phyloP scores from a whole-genome alignment of 2,888 invertebrate species.

The Allacma fusca region DNA sequence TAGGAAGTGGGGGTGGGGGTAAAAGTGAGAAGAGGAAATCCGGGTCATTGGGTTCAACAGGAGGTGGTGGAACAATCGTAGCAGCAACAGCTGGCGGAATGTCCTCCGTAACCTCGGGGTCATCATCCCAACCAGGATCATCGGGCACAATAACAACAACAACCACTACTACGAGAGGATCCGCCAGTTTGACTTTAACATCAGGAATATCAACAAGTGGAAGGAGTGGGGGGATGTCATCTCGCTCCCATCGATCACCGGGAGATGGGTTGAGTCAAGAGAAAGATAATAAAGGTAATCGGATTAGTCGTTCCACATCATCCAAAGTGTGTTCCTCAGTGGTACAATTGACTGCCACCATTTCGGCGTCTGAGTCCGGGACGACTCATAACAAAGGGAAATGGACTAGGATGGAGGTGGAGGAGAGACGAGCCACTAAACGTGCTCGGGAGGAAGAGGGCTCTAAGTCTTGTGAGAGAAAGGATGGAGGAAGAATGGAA shows the following conservation, averaged over 20 bases:
- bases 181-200: no score
- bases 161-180: no score
- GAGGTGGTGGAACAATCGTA: no score
- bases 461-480: not conserved
- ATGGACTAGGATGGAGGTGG: not conserved
- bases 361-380: not conserved
- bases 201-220: conserved; percentile 16
- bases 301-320: conserved; percentile 23
- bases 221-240: not conserved
- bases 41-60: no score
- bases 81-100: no score
- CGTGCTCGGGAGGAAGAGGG: not conserved
- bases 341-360: not conserved
- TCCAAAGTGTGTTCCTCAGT: conserved; percentile 6
- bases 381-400: not conserved
- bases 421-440: not conserved
- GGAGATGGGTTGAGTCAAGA: conserved; percentile 18
- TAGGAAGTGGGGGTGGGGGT: not conserved
- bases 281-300: conserved; percentile 22
- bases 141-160: no score
- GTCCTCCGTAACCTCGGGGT: no score
- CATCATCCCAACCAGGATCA: no score
- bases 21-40: not conserved
- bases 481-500: not conserved
- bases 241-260: conserved; percentile 14